Evolutionary conservation across 2,113 vertebrate species (phyloP), one percentile per base, ranked within the genome.

Genomic region (Microtus pennsylvanicus): DNA sequence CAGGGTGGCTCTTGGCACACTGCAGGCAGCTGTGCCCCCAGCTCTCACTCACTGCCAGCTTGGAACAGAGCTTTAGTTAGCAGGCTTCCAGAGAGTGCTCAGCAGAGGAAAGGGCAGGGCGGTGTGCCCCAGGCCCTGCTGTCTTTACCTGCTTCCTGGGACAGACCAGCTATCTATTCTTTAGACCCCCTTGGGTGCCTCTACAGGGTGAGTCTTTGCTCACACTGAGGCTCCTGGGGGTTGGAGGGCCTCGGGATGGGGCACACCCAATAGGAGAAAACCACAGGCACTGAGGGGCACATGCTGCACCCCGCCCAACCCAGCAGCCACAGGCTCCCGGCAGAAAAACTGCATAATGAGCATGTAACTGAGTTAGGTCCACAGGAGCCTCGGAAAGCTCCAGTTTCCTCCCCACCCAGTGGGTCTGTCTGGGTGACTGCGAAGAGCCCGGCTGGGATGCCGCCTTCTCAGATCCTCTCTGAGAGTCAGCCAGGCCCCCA

Each of bases 321-420:
- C 94, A n/a, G 3, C 90, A 38, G 74, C 19, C n/a, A 26, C 28
- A 69, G 78, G 95, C 89, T 95, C 74, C 92, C 87, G 83, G 96
- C 67, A 0, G 94, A 98, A 98, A 97, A 94, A 70, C 97, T 92
- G 86, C 72, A 94, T 98, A 98, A 98, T 98, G 94, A 98, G 97
- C 96, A 58, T 98, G 97, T 98, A 98, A 98, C 98, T 90, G 97
- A 98, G 98, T 98, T 97, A 98, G 98, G 96, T 95, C 97, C 97
- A 94, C 50, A 47, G 95, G 97, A 98, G 97, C 96, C 96, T 98
- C 97, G 7, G 38, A 96, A 92, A 91, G 91, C 96, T 98, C 97
- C 22, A 30, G 97, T 97, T 98, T 98, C 98, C 94, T 96, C 94
- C 87, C 82, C 95, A 97, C 97, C 96, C 97, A 96, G 94, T 38